phyloP scores from a whole-genome alignment of 2,888 invertebrate species.

The Drosophila colorata region DNA sequence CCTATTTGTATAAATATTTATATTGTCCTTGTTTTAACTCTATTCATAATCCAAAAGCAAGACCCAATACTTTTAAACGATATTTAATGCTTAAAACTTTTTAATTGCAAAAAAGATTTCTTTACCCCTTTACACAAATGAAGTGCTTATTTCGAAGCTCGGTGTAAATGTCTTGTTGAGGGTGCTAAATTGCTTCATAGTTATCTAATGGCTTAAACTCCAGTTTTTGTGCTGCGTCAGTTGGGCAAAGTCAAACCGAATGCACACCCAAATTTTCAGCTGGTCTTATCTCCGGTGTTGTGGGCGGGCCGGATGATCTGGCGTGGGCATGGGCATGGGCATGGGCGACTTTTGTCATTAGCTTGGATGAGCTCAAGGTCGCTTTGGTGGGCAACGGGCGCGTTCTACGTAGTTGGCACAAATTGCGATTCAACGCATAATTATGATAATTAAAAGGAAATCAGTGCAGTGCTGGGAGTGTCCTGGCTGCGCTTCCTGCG shows the following conservation, averaged over 20 bases:
- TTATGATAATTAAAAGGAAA: conserved; percentile 75
- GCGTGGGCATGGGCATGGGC: neutral
- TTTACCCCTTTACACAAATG: too few relatives aligned
- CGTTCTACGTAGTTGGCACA: conserved; percentile 13
- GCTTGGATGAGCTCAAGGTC: conserved; percentile 20
- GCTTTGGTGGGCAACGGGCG: neutral
- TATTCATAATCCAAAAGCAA: neutral
- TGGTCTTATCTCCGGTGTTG: conserved; percentile 25
- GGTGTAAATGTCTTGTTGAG: neutral
- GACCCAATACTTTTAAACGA: neutral
- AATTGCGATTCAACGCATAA: conserved; percentile 62
- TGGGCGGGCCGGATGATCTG: conserved; percentile 1
- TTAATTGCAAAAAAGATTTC: too few relatives aligned
- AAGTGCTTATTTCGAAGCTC: too few relatives aligned
- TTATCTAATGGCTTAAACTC: conserved; percentile 2
- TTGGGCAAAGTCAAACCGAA: neutral
- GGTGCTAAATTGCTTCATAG: conserved; percentile 8
- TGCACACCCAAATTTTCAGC: conserved; percentile 8
- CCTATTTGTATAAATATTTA: too few relatives aligned
- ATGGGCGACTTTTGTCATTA: conserved; percentile 21
- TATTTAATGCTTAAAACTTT: too few relatives aligned
- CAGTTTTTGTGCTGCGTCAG: neutral
- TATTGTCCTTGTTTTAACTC: too few relatives aligned
- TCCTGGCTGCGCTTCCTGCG: conserved; percentile 32
- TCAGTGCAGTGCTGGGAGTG: conserved; percentile 50